Evolutionary conservation across 2,113 vertebrate species (phyloP), one percentile per base, ranked within the genome.

Genomic region (Triplophysa siluroides): DNA sequence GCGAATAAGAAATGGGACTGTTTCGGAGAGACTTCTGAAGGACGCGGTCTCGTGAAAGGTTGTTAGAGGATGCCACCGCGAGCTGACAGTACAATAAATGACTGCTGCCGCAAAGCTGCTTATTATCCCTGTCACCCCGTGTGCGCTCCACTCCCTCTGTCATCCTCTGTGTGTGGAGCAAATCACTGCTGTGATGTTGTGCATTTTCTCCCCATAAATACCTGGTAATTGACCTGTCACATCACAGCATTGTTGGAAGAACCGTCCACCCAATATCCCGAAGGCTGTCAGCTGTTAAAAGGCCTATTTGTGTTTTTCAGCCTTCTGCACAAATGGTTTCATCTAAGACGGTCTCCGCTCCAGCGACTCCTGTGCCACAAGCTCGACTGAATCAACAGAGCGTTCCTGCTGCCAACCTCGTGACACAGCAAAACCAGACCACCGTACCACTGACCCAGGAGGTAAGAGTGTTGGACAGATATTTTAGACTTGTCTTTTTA

Each of bases 291-390:
- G 21, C 18, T 63, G 8, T 11, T 58, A 16, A 61, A 60, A 56
- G 18, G n/a, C 56, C 26, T 21, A 13, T 23, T 13, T 81, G 26
- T 88, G 69, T 87, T 78, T 88, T 83, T 81, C 84, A 87, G 83
- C 68, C 84, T 16, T 41, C 79, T n/a, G 71, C 70, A 54, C 58
- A 69, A 52, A 11, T 74, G 73, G 38, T 61, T 52, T 60, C 80
- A 38, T 68, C 80, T 81, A 85, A 91, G 90, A 89, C 87, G 14
- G 72, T 84, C 70, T 92, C 89, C 70, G 88, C 87, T 88, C 85
- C 90, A 63, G 84, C 88, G 29, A 85, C 88, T 0, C 87, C 91
- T 50, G 86, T 77, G 24, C 89, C 87, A 70, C 87, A 83, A 50
- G 81, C 69, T 29, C 85, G 85, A 73, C 86, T 71, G 45, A 86